Evolutionary conservation across 2,888 invertebrate species (phyloP).

Genomic region (Epistrophe grossulariae): DNA sequence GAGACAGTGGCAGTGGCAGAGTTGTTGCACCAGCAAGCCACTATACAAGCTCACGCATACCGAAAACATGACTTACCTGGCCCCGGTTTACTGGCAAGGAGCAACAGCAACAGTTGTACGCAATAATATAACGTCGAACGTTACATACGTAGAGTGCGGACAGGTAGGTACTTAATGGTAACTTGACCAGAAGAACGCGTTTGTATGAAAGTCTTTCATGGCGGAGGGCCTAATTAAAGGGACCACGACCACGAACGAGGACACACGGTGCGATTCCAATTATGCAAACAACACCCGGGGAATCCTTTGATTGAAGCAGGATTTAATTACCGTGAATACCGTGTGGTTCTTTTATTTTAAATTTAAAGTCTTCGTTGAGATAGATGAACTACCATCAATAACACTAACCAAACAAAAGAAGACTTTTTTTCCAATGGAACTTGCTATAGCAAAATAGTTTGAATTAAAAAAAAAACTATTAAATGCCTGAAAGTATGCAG

Average conservation of each 20-base stretch:
- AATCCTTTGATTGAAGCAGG: conserved; percentile 53
- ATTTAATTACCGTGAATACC: conserved; percentile 63
- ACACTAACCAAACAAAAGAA: not conserved
- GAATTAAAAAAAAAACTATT: not conserved
- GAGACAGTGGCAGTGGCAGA: conserved; percentile 73
- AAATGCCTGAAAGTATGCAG: not conserved
- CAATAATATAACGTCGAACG: conserved; percentile 11
- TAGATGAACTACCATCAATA: not conserved
- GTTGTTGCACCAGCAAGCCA: conserved; percentile 53
- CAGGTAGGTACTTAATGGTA: conserved; percentile 19
- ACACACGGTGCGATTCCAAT: conserved; percentile 68
- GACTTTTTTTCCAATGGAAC: not conserved
- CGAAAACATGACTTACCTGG: conserved; percentile 74
- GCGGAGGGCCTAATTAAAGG: conserved; percentile 70
- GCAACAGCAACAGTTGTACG: conserved; percentile 17
- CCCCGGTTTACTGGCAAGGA: conserved; percentile 24
- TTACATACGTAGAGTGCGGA: not conserved
- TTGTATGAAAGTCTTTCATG: conserved; percentile 36
- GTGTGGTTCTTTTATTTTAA: not conserved
- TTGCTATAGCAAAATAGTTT: not conserved
- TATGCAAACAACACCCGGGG: conserved; percentile 72
- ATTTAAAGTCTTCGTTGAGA: not conserved
- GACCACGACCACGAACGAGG: conserved; percentile 39
- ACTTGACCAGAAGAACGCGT: conserved; percentile 22
- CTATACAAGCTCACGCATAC: conserved; percentile 71